Percentiles rank a stretch among this genome's conserved stretches.
These are phyloP conservation scores for Drosophila eohydei DNA, from an alignment of 2,888 invertebrate genomes.

Conservation along the genomic window DNA sequence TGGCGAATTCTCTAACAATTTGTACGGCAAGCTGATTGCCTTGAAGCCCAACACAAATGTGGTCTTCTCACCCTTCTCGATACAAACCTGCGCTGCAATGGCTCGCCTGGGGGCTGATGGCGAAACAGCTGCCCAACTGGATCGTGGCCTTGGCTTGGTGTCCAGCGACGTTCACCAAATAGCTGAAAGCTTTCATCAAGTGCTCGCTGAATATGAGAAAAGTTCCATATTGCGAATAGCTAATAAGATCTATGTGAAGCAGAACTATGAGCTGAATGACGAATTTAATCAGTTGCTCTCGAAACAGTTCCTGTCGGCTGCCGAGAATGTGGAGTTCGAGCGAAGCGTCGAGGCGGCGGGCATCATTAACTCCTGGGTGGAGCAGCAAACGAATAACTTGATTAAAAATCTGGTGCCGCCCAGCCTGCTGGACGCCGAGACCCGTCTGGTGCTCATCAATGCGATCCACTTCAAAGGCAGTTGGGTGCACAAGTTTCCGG, in stretches of 20 bases:
- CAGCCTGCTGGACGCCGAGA: slow-evolving; percentile 86
- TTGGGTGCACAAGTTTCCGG: slow-evolving; percentile 90
- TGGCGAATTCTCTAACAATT: slow-evolving; percentile 62
- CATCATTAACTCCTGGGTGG: slow-evolving; percentile 93
- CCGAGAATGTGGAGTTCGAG: slow-evolving; percentile 88
- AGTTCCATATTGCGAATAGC: slow-evolving; percentile 87
- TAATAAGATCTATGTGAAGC: slow-evolving; percentile 90
- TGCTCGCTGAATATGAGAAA: slow-evolving; percentile 72
- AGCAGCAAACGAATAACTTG: slow-evolving; percentile 91
- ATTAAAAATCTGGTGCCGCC: slow-evolving; percentile 91
- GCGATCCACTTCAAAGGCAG: slow-evolving; percentile 94
- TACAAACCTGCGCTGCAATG: slow-evolving; percentile 90
- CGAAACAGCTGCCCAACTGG: slow-evolving; percentile 87
- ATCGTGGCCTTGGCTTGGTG: slow-evolving; percentile 86
- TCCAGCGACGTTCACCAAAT: slow-evolving; percentile 66
- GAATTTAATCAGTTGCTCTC: slow-evolving; percentile 87
- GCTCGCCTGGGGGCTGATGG: slow-evolving; percentile 90
- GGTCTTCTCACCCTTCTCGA: slow-evolving; percentile 90
- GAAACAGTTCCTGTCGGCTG: slow-evolving; percentile 88
- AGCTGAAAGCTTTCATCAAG: slow-evolving; percentile 74
- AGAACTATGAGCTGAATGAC: slow-evolving; percentile 86
- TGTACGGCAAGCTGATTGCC: slow-evolving; percentile 58
- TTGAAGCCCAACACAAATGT: slow-evolving; percentile 87
- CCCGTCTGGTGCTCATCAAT: slow-evolving; percentile 91
- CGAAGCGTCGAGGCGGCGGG: slow-evolving; percentile 85